Conservation (phyloP, 2,797 vertebrate genomes). For the Poeciliopsis paucimaculata region DNA sequence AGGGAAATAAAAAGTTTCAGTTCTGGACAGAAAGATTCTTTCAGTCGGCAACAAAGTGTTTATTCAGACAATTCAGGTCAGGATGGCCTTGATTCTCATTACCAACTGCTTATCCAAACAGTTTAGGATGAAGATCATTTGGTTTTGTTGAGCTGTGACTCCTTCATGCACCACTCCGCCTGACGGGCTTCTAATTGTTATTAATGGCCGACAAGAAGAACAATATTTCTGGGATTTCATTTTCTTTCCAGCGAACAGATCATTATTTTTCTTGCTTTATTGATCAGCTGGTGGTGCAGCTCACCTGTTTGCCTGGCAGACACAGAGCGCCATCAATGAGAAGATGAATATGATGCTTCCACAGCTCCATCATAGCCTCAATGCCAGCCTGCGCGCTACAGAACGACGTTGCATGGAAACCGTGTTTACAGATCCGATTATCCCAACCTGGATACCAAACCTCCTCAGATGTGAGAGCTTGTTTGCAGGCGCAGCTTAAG, state of each 20-base stretch:
- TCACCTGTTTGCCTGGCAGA: constrained; percentile 16
- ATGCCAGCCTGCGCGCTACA: background rate
- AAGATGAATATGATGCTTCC: constrained; percentile 1
- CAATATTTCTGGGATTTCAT: constrained; percentile 9
- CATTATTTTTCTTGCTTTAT: constrained; percentile 16
- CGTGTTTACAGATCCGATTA: constrained; percentile 1
- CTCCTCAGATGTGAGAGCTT: too few relatives aligned
- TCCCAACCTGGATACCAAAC: background rate
- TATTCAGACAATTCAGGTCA: background rate
- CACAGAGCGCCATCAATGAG: background rate
- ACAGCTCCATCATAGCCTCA: background rate
- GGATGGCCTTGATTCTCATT: constrained; percentile 5
- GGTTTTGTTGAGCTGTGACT: constrained; percentile 8
- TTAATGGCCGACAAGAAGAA: constrained; percentile 23
- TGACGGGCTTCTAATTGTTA: constrained; percentile 26
- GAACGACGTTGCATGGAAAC: background rate
- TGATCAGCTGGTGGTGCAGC: constrained; percentile 4
- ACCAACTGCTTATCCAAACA: background rate
- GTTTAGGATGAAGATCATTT: background rate
- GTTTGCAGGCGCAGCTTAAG: background rate
- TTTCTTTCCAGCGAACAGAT: constrained; percentile 22
- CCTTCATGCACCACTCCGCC: constrained; percentile 8
- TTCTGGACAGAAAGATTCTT: constrained; percentile 14
- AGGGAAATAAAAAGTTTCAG: constrained; percentile 13
- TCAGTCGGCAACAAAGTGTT: background rate